phyloP scores from a whole-genome alignment of 1,140 invertebrate genomes.

The Agraylea sexmaculata region DNA sequence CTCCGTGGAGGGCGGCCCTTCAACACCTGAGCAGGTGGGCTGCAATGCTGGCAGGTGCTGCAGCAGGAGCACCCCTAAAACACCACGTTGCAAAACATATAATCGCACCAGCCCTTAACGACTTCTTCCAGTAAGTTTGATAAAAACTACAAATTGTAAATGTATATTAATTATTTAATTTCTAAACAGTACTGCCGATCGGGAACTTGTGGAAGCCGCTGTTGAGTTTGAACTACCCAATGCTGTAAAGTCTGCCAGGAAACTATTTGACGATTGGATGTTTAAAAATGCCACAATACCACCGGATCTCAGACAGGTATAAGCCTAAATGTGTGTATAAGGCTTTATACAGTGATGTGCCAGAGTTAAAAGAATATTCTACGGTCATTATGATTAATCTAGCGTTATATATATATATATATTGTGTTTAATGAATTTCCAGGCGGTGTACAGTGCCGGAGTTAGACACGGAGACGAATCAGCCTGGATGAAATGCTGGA shows the following conservation, averaged over 20 bases:
- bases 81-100: constrained; percentile 7
- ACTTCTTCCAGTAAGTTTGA: no score
- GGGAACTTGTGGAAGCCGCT: constrained; percentile 32
- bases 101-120: constrained; percentile 4
- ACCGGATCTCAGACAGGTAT: constrained; percentile 58
- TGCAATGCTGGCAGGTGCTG: constrained; percentile 17
- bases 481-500: constrained; percentile 69
- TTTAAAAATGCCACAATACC: constrained; percentile 42
- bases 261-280: constrained; percentile 56
- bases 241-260: constrained; percentile 49
- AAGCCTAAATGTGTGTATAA: no score
- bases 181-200: constrained; percentile 9
- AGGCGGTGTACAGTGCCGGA: constrained; percentile 51
- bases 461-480: constrained; percentile 53
- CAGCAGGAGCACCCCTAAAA: constrained; percentile 13
- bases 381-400: no score
- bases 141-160: no score
- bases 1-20: constrained; percentile 17
- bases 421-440: no score
- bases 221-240: constrained; percentile 49
- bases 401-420: no score
- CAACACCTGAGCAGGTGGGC: constrained; percentile 14
- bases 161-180: background rate
- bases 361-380: no score
- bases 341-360: no score